A percentile compares a stretch with the other conserved stretches of the same genome.
phyloP scores from a whole-genome alignment of 1,140 invertebrate genomes.

The Lepidurus arcticus region DNA sequence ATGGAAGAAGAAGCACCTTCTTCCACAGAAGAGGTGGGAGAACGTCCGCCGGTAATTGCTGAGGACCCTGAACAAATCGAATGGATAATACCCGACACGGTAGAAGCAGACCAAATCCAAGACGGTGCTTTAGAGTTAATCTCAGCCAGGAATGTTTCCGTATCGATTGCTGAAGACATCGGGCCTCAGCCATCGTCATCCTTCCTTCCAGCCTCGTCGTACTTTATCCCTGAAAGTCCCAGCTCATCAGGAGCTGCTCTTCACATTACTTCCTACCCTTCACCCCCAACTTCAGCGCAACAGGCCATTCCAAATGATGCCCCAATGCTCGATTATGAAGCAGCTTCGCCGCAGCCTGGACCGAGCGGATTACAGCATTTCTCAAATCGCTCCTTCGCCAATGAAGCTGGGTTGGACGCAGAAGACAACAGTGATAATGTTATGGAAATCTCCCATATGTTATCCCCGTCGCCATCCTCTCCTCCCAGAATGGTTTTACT shows the following conservation, averaged over 20 bases:
- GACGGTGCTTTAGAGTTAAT: not conserved
- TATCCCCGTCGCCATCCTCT: not conserved
- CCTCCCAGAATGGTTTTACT: not conserved
- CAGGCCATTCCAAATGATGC: not conserved
- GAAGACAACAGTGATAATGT: not conserved
- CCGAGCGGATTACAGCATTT: not conserved
- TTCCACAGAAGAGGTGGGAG: not conserved
- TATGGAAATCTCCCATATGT: not conserved
- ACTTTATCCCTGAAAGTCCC: not conserved
- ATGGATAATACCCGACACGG: constrained; percentile 6
- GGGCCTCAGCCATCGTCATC: not conserved
- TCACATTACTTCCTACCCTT: not conserved
- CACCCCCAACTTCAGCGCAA: not conserved
- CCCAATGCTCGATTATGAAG: not conserved
- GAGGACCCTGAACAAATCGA: not conserved
- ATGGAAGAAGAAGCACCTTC: constrained; percentile 12
- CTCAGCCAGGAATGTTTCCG: not conserved
- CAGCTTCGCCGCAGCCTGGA: not conserved
- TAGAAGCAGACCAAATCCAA: not conserved
- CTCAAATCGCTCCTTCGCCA: not conserved
- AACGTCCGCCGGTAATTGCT: not conserved
- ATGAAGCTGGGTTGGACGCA: not conserved
- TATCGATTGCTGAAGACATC: not conserved
- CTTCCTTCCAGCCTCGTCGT: not conserved
- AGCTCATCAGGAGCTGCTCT: not conserved